A percentile compares a stretch with the other conserved stretches of the same genome.
Conservation (phyloP, 2,888 invertebrate species). For the Palloptera scutellata region DNA sequence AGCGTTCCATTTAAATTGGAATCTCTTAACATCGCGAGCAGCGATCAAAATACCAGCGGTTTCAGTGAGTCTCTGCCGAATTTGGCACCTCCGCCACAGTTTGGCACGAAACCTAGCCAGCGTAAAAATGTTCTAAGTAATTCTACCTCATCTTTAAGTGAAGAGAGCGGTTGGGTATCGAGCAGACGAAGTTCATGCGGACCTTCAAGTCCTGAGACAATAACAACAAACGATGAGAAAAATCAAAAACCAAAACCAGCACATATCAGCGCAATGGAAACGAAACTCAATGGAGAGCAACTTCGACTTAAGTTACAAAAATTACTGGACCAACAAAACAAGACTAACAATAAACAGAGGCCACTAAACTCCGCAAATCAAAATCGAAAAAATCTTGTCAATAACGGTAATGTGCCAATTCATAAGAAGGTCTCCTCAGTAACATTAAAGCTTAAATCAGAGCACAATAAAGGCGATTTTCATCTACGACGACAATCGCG, state of each 20-base stretch:
- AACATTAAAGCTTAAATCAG: slow-evolving; percentile 54
- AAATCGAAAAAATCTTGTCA: slow-evolving; percentile 42
- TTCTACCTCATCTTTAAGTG: slow-evolving; percentile 77
- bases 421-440: slow-evolving; percentile 60
- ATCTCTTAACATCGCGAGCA: slow-evolving; percentile 58
- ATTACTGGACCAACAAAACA: slow-evolving; percentile 64
- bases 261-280: slow-evolving; percentile 52
- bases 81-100: slow-evolving; percentile 72
- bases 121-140: slow-evolving; percentile 62
- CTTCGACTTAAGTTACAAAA: slow-evolving; percentile 72
- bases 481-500: slow-evolving; percentile 44
- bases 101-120: slow-evolving; percentile 63
- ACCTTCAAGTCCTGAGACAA: slow-evolving; percentile 70
- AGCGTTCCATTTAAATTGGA: slow-evolving; percentile 75
- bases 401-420: slow-evolving; percentile 46
- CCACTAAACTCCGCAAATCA: slow-evolving; percentile 43
- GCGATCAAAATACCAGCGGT: slow-evolving; percentile 62
- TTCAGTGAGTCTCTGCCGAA: slow-evolving; percentile 79
- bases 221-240: slow-evolving; percentile 46
- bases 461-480: slow-evolving; percentile 52
- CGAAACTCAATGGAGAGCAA: slow-evolving; percentile 72
- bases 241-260: slow-evolving; percentile 44
- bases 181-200: slow-evolving; percentile 74
- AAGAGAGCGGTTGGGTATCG: slow-evolving; percentile 89
- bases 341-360: slow-evolving; percentile 40